Conservation (phyloP, 2,113 vertebrate species). For the Rousettus leschenaultii region DNA sequence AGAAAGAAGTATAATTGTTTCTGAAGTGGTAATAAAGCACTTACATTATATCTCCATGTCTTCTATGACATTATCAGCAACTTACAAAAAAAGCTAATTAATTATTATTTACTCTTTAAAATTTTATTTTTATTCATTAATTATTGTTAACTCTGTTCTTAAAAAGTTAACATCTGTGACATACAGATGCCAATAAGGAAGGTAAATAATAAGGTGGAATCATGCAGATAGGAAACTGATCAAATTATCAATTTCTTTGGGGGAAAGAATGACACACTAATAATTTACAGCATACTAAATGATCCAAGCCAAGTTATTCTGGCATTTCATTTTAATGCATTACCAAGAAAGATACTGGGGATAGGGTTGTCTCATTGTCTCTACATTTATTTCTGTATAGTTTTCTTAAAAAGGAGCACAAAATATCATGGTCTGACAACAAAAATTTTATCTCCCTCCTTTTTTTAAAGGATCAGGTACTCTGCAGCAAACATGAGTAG, state of each 20-base stretch:
- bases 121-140: neutral
- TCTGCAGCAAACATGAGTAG: neutral
- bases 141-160: neutral
- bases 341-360: neutral
- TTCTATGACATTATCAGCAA: neutral
- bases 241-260: neutral
- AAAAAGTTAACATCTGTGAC: neutral
- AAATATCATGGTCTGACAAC: neutral
- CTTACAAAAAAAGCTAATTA: neutral
- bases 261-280: neutral
- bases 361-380: neutral
- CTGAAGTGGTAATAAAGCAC: neutral
- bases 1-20: neutral
- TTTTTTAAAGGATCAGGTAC: neutral
- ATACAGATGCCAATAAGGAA: neutral
- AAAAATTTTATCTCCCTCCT: neutral
- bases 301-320: neutral
- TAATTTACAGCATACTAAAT: neutral
- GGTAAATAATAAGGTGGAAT: neutral
- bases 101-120: neutral
- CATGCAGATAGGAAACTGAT: neutral
- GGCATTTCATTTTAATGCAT: neutral
- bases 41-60: neutral
- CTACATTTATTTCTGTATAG: neutral
- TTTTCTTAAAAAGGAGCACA: neutral